phyloP scores from a whole-genome alignment of 1,140 invertebrate genomes.

The Lasioglossum albipes region DNA sequence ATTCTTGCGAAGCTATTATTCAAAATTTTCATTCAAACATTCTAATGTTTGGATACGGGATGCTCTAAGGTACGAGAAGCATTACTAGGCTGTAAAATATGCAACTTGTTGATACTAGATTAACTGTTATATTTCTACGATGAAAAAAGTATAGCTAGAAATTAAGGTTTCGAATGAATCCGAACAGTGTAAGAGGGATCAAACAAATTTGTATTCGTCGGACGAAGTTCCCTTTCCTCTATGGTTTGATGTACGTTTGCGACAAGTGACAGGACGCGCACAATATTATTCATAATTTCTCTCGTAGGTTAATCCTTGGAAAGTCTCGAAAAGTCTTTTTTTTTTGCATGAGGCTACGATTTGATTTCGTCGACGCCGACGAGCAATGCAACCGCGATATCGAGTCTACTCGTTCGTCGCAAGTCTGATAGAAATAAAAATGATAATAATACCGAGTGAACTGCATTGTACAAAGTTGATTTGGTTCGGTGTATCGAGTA shows the following conservation, averaged over 20 bases:
- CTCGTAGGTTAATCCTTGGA: background rate
- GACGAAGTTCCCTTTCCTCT: background rate
- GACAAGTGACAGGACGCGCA: background rate
- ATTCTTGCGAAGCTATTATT: too few relatives aligned
- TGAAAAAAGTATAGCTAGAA: background rate
- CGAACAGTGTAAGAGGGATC: background rate
- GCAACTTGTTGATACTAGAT: background rate
- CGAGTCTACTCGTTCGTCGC: conserved; percentile 23
- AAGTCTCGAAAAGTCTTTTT: too few relatives aligned
- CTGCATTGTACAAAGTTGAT: conserved; percentile 29
- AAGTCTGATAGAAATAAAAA: conserved; percentile 37
- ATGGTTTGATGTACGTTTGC: too few relatives aligned
- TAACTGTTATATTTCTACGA: background rate
- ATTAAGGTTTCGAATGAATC: background rate
- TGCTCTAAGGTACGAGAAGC: too few relatives aligned
- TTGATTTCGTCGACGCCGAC: conserved; percentile 1
- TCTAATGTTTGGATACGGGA: too few relatives aligned
- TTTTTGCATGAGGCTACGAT: too few relatives aligned
- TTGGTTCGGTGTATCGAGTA: background rate
- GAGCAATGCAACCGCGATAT: conserved; percentile 38
- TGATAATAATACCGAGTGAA: conserved; percentile 20
- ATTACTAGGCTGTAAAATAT: background rate
- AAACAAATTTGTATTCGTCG: background rate
- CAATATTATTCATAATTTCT: background rate
- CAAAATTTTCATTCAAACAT: too few relatives aligned